Percentiles rank a stretch among this genome's conserved stretches.
phyloP scores from a whole-genome alignment of 2,113 vertebrate species.

The Erpornis zantholeuca region DNA sequence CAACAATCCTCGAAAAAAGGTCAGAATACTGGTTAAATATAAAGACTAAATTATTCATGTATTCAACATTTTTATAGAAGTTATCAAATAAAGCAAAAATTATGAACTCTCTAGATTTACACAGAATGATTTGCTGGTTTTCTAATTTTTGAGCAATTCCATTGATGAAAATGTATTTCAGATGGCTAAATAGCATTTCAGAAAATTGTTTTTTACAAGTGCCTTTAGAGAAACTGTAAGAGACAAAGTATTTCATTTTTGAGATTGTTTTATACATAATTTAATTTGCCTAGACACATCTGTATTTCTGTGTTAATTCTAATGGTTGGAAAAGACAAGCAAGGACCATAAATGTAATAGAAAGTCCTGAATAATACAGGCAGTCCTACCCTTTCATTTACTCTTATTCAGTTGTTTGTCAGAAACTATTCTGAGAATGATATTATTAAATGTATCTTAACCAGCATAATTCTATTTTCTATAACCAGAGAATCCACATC shows the following conservation, averaged over 20 bases:
- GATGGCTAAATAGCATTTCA: not conserved
- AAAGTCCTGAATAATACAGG: not conserved
- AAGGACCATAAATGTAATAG: not conserved
- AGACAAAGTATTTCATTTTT: not conserved
- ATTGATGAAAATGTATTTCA: not conserved
- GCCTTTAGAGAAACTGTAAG: not conserved
- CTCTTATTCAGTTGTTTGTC: not conserved
- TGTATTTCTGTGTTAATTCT: not conserved
- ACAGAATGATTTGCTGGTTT: not conserved
- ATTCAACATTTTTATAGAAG: not conserved
- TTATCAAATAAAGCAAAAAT: not conserved
- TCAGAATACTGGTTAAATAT: not conserved
- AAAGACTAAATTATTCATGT: not conserved
- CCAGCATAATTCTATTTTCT: not conserved
- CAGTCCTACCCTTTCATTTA: not conserved
- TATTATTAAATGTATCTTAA: not conserved
- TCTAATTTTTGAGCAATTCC: not conserved
- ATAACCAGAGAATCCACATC: not conserved
- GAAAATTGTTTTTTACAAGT: not conserved
- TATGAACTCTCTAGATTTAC: not conserved
- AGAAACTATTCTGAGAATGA: not conserved
- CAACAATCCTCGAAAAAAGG: rapidly evolving
- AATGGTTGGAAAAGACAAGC: not conserved
- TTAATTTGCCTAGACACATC: not conserved
- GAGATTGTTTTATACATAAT: not conserved